Evolutionary conservation across 2,797 vertebrate genomes (phyloP).

Genomic region (Cyprinodon diabolis): DNA sequence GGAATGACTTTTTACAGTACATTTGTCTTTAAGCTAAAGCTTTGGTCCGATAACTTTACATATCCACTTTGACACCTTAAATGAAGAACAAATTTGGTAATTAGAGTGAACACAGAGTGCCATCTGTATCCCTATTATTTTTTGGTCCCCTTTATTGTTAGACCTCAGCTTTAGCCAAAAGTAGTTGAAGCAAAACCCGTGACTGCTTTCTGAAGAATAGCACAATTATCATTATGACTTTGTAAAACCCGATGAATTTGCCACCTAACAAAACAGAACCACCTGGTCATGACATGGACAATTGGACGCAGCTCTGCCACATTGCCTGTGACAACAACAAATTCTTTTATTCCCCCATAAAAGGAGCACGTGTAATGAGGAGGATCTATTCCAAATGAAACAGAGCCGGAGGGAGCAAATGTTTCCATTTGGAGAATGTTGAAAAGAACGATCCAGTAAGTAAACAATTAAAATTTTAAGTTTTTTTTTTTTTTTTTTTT

Average conservation of each 20-base stretch:
- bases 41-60: constrained; percentile 26
- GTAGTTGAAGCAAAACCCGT: constrained; percentile 45
- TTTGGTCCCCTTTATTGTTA: constrained; percentile 8
- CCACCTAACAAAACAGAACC: constrained; percentile 74
- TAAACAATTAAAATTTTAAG: constrained; percentile 32
- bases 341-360: constrained; percentile 47
- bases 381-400: constrained; percentile 47
- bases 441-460: constrained; percentile 30
- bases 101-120: constrained; percentile 48
- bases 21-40: constrained; percentile 10
- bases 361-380: constrained; percentile 38
- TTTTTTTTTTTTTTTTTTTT: neutral
- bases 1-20: neutral
- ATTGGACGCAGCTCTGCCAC: constrained; percentile 65
- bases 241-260: constrained; percentile 69
- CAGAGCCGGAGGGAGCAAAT: constrained; percentile 21
- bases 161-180: constrained; percentile 51
- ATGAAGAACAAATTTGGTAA: constrained; percentile 56
- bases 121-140: constrained; percentile 62
- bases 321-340: constrained; percentile 58
- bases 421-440: constrained; percentile 29
- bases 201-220: constrained; percentile 70
- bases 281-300: constrained; percentile 74
- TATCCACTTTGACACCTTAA: constrained; percentile 44
- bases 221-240: constrained; percentile 73